These are phyloP conservation scores for Archips crataeganus DNA, from an alignment of 2,888 invertebrate genomes.

Conservation along the genomic window DNA sequence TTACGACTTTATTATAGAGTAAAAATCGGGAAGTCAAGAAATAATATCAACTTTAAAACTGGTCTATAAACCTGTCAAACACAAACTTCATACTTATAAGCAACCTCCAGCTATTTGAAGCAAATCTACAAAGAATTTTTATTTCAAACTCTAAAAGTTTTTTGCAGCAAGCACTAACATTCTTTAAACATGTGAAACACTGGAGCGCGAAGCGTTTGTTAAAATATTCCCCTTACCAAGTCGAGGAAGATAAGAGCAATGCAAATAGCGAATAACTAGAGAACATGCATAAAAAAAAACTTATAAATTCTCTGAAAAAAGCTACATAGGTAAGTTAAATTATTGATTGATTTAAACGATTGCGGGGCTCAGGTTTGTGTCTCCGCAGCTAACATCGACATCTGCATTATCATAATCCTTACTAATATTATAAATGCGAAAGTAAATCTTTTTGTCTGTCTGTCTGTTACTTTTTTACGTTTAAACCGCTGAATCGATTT, in stretches of 20 bases:
- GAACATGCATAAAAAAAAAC: not conserved
- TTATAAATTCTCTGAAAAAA: too few relatives aligned
- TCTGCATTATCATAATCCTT: too few relatives aligned
- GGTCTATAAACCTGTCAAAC: not conserved
- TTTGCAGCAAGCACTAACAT: slow-evolving; percentile 8
- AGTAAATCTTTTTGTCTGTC: too few relatives aligned
- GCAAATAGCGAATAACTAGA: slow-evolving; percentile 5
- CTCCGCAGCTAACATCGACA: too few relatives aligned
- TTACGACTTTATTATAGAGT: not conserved
- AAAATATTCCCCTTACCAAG: slow-evolving; percentile 9
- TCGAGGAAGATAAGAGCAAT: slow-evolving; percentile 20
- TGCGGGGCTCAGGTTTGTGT: too few relatives aligned
- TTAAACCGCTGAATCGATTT: too few relatives aligned
- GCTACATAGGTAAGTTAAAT: too few relatives aligned
- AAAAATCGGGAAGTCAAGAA: not conserved
- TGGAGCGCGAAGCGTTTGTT: not conserved
- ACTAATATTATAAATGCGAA: too few relatives aligned
- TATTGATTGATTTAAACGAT: too few relatives aligned
- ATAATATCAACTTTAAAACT: not conserved
- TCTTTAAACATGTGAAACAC: slow-evolving; percentile 3
- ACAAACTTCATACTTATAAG: not conserved
- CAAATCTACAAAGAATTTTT: not conserved
- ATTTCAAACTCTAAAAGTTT: not conserved
- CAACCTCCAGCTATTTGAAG: not conserved
- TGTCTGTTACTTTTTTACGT: too few relatives aligned